Evolutionary conservation across 1,140 invertebrate species (phyloP), one percentile per base, ranked within the genome.

Genomic region (Zaprionus vittiger): DNA sequence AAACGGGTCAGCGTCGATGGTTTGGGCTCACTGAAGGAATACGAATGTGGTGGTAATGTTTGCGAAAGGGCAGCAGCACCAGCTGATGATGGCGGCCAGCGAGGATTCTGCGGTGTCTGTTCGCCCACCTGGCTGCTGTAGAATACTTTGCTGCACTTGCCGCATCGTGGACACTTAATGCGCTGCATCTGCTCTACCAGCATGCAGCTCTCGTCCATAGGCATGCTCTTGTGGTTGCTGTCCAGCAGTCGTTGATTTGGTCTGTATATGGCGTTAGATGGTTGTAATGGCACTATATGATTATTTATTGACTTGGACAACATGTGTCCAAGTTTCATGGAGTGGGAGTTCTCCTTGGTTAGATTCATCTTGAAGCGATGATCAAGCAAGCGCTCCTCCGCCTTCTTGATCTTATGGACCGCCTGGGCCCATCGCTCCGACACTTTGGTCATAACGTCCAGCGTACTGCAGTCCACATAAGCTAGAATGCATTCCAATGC

Each of bases 111-210:
- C 0, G 59, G 60, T 14, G 61, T 72, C 37, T 26, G 47, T 22
- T 57, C 24, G 12, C 57, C 11, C 4, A 44, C n/a, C 12, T 85
- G 75, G 17, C 65, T 64, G 24, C 65, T 68, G 67, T 61, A 38
- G 22, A 85, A 89, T 1, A 90, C 86, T 7, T 73, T 76, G 54
- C 85, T 90, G 47, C 60, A 49, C 5, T 79, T 73, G 4, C 86
- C 82, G 26, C 85, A 90, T 24, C 86, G 79, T 4, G 85, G 85
- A 24, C 85, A 90, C 52, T 90, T 91, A 20, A 91, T 81, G 41
- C 85, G 74, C 24, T 90, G 81, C 22, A 59, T 37, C 31, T 89
- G 81, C 15, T 89, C 85, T 26, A 83, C 73, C 15, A 82, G 31
- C 31, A 66, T 44, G 11, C 74, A 34, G 26, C 65, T 76, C 14